phyloP scores from a whole-genome alignment of 1,140 invertebrate species.

The Zaprionus africanus region DNA sequence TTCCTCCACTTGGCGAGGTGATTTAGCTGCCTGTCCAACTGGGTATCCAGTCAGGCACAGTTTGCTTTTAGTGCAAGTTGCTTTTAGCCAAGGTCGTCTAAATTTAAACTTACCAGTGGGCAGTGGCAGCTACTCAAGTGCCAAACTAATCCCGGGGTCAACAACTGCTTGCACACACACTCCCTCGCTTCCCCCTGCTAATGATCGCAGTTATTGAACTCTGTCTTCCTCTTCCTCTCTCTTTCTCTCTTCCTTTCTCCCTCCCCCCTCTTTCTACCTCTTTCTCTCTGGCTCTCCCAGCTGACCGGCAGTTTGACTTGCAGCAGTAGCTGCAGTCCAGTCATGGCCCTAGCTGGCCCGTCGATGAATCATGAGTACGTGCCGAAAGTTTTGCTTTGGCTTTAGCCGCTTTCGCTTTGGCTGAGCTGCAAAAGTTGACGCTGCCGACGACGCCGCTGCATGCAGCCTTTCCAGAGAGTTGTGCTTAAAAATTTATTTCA shows the following conservation, averaged over 20 bases:
- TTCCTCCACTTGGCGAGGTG: neutral
- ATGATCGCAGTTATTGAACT: constrained; percentile 71
- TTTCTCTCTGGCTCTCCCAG: neutral
- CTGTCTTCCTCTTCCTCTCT: neutral
- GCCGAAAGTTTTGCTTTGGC: constrained; percentile 60
- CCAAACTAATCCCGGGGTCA: neutral
- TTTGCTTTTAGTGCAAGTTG: constrained; percentile 4
- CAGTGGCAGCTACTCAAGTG: too few species aligned
- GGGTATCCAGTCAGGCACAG: neutral
- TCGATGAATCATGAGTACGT: constrained; percentile 58
- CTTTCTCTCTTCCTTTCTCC: too few species aligned
- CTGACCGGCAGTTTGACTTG: neutral
- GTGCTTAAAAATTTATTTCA: constrained; percentile 58
- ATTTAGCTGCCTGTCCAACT: neutral
- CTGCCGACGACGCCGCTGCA: constrained; percentile 41
- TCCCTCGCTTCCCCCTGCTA: constrained; percentile 40
- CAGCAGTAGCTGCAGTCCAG: constrained; percentile 1
- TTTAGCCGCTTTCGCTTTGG: constrained; percentile 3
- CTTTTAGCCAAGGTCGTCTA: constrained; percentile 3
- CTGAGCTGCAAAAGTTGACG: constrained; percentile 28
- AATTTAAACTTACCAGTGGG: neutral
- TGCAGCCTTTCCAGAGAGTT: constrained; percentile 26
- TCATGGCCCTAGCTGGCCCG: constrained; percentile 31
- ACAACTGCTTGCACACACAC: neutral
- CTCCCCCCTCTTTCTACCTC: too few species aligned